These are phyloP conservation scores for Corythornis cristatus DNA, from an alignment of 2,113 vertebrate genomes.

Conservation along the genomic window DNA sequence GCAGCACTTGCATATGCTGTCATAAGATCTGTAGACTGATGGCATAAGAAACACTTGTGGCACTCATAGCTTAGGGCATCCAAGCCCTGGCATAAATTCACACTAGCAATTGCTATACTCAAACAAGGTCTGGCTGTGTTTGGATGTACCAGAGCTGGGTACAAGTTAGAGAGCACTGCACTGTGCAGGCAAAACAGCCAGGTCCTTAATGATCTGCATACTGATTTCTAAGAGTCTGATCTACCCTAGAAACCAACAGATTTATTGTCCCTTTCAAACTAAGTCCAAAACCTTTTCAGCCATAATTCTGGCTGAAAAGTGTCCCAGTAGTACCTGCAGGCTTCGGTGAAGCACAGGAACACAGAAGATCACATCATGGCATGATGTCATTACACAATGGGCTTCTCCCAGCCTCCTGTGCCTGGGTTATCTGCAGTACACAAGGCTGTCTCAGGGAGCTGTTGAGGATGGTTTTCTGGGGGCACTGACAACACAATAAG, in stretches of 20 bases:
- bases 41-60: background rate
- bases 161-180: background rate
- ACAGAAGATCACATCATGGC: background rate
- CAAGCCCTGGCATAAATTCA: background rate
- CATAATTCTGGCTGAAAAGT: background rate
- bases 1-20: background rate
- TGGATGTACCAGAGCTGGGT: background rate
- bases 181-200: background rate
- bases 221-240: background rate
- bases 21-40: background rate
- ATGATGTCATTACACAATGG: fast-evolving
- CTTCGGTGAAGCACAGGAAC: background rate
- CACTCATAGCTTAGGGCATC: background rate
- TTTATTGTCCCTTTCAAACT: background rate
- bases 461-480: background rate
- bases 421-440: background rate
- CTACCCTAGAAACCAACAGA: background rate
- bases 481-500: background rate
- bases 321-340: background rate
- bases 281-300: background rate
- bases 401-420: background rate
- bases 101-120: background rate
- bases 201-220: background rate
- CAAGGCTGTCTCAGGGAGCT: background rate
- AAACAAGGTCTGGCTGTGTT: background rate